phyloP scores from a whole-genome alignment of 1,140 invertebrate species.

The Drosophila willistoni region DNA sequence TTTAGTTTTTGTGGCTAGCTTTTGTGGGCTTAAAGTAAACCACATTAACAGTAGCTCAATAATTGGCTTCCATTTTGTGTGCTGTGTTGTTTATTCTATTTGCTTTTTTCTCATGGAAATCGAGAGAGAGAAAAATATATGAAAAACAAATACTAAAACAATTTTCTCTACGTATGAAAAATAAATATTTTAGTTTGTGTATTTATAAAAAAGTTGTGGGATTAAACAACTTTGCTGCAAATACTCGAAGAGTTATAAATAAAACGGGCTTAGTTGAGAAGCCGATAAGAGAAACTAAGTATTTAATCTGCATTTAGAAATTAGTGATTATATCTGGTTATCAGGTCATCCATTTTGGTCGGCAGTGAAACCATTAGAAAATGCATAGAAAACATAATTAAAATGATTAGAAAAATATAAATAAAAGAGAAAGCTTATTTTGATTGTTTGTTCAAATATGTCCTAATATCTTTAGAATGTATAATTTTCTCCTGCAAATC shows the following conservation, averaged over 20 bases:
- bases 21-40: constrained; percentile 21
- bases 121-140: neutral
- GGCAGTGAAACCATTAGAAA: too few relatives aligned
- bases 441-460: too few relatives aligned
- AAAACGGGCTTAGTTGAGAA: neutral
- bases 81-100: neutral
- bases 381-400: too few relatives aligned
- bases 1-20: constrained; percentile 48
- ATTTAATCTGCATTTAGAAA: neutral
- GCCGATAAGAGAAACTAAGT: neutral
- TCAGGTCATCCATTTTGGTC: too few relatives aligned
- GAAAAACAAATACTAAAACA: neutral
- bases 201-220: neutral
- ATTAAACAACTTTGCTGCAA: neutral
- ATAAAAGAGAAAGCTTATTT: too few relatives aligned
- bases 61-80: constrained; percentile 10
- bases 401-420: too few relatives aligned
- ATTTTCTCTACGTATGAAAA: too few relatives aligned
- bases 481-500: too few relatives aligned
- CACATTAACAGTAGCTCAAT: constrained; percentile 15
- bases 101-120: neutral
- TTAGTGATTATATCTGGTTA: too few relatives aligned
- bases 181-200: neutral
- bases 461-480: too few relatives aligned
- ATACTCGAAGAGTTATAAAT: neutral